These are phyloP conservation scores for Atrichornis clamosus DNA, from an alignment of 2,113 vertebrate species.

Conservation along the genomic window DNA sequence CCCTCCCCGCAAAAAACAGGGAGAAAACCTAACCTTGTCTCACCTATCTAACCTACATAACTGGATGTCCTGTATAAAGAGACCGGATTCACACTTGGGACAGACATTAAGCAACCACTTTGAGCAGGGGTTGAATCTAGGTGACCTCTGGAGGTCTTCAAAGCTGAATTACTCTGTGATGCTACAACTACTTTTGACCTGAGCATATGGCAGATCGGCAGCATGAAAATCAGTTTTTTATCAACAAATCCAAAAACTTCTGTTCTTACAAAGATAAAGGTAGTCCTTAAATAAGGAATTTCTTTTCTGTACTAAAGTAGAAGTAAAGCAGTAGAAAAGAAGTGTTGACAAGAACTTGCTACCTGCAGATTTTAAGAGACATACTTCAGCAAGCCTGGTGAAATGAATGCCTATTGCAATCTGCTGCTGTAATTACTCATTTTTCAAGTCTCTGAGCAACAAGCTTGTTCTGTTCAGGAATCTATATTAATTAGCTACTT, in stretches of 20 bases:
- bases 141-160: not conserved
- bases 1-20: fast-evolving
- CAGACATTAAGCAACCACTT: not conserved
- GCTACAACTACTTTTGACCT: not conserved
- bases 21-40: not conserved
- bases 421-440: not conserved
- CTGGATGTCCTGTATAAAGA: not conserved
- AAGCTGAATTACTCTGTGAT: not conserved
- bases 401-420: not conserved
- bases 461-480: not conserved
- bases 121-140: not conserved
- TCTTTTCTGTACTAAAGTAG: not conserved
- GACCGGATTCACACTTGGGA: fast-evolving
- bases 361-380: not conserved
- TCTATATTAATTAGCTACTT: not conserved
- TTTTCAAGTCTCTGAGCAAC: not conserved
- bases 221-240: not conserved
- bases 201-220: not conserved
- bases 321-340: not conserved
- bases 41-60: not conserved
- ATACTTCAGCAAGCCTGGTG: not conserved
- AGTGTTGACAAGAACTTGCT: not conserved
- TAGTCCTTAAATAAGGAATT: not conserved
- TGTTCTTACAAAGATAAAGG: not conserved
- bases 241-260: not conserved